Conservation (phyloP, 2,888 invertebrate species). For the Agonum fuliginosum region DNA sequence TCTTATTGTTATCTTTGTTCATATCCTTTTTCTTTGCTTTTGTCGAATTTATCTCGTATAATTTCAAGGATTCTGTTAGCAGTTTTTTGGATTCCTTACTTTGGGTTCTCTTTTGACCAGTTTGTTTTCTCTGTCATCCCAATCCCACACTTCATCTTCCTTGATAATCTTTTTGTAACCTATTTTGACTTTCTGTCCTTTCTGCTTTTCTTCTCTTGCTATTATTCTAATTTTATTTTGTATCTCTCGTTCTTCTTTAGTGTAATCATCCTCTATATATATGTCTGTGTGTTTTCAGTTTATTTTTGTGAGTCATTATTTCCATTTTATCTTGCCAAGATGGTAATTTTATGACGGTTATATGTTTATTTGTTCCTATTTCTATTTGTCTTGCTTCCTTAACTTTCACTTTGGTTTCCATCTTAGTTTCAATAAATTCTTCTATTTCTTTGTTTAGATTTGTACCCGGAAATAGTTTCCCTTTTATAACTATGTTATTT, state of each 20-base stretch:
- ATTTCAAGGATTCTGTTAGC: neutral
- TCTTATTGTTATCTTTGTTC: neutral
- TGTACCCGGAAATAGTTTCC: neutral
- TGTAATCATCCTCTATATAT: constrained; percentile 59
- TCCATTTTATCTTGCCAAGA: constrained; percentile 50
- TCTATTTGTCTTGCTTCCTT: neutral
- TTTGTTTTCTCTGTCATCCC: constrained; percentile 33
- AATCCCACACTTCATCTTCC: constrained; percentile 29
- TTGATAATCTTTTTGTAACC: constrained; percentile 43
- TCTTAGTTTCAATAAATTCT: neutral
- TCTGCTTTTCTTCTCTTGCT: constrained; percentile 51
- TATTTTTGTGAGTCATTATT: constrained; percentile 47
- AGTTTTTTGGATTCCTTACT: constrained; percentile 3
- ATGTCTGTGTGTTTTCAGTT: constrained; percentile 40
- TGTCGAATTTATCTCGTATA: neutral
- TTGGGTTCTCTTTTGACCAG: neutral
- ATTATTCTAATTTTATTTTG: constrained; percentile 36
- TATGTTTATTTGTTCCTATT: neutral
- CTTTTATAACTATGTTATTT: constrained; percentile 18
- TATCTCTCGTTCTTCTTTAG: constrained; percentile 55
- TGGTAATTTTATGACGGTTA: constrained; percentile 5
- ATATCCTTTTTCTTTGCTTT: neutral
- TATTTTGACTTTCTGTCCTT: constrained; percentile 50
- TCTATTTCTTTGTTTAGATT: neutral
- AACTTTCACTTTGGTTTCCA: constrained; percentile 3